Evolutionary conservation across 2,113 vertebrate genomes (phyloP).

Genomic region (Desmodus rotundus): DNA sequence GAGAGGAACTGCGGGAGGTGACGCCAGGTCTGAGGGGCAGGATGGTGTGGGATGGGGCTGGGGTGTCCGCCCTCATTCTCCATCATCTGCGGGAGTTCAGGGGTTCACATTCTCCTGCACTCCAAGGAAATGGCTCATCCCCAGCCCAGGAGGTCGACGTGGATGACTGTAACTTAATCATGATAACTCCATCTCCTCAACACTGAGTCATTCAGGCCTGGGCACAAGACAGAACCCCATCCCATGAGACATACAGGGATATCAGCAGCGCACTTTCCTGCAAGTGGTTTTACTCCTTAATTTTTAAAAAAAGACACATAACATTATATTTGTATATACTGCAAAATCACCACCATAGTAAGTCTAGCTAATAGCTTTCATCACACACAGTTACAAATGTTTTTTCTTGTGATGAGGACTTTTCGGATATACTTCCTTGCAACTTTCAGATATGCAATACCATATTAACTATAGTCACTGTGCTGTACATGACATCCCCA

Average conservation of each 20-base stretch:
- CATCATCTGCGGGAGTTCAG: neutral
- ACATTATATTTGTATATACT: neutral
- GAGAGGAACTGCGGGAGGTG: neutral
- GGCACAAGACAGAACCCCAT: neutral
- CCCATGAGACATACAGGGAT: neutral
- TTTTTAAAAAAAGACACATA: neutral
- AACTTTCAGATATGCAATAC: neutral
- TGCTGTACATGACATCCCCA: neutral
- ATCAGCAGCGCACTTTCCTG: neutral
- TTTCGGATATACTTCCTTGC: no score
- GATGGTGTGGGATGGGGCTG: accelerated
- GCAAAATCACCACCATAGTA: neutral
- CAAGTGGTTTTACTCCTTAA: neutral
- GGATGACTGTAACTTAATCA: neutral
- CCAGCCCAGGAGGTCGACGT: neutral
- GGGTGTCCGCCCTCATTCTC: neutral
- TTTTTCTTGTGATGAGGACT: neutral
- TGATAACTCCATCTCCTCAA: no score
- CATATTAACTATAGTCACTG: neutral
- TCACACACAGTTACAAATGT: neutral
- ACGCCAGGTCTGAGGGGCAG: neutral
- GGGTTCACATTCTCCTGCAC: neutral
- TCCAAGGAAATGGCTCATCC: neutral
- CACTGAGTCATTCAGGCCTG: neutral
- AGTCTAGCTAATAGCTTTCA: neutral